Conservation (phyloP, 2,888 invertebrate species). For the Heliconius aoede region DNA sequence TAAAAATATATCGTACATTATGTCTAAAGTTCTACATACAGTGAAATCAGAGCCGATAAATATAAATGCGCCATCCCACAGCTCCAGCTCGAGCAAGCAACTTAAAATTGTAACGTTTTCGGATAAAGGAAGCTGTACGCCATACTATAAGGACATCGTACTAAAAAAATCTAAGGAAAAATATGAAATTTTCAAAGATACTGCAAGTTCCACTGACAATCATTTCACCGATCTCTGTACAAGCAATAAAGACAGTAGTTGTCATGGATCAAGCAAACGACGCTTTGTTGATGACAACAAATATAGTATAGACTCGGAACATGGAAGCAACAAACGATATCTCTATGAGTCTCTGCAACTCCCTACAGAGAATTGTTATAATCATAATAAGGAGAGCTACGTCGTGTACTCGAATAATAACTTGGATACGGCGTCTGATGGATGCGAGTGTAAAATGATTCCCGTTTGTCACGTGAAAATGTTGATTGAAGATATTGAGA, state of each 20-base stretch:
- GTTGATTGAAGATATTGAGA: slow-evolving; percentile 73
- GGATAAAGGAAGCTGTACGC: slow-evolving; percentile 36
- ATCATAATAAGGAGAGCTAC: slow-evolving; percentile 45
- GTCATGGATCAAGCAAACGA: slow-evolving; percentile 29
- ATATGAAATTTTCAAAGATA: slow-evolving; percentile 46
- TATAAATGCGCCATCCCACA: background rate
- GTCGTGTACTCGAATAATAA: slow-evolving; percentile 36
- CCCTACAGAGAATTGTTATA: slow-evolving; percentile 50
- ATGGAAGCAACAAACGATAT: slow-evolving; percentile 46
- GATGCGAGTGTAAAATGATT: slow-evolving; percentile 69
- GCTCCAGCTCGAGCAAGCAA: slow-evolving; percentile 5
- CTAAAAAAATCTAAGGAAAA: slow-evolving; percentile 55
- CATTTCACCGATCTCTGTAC: slow-evolving; percentile 47
- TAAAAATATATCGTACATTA: slow-evolving; percentile 61
- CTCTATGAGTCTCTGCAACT: slow-evolving; percentile 55
- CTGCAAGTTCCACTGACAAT: slow-evolving; percentile 54
- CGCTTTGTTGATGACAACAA: slow-evolving; percentile 32
- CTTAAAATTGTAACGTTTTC: slow-evolving; percentile 1
- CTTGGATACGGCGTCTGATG: slow-evolving; percentile 16
- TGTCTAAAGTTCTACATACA: slow-evolving; percentile 53
- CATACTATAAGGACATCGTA: slow-evolving; percentile 50
- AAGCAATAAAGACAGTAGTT: slow-evolving; percentile 37
- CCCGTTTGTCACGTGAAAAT: slow-evolving; percentile 78
- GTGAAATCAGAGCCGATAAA: slow-evolving; percentile 41
- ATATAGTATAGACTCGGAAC: slow-evolving; percentile 40